Percentiles rank a stretch among this genome's conserved stretches.
These are phyloP conservation scores for Formica selysi DNA, from an alignment of 1,140 invertebrate genomes.

Conservation along the genomic window DNA sequence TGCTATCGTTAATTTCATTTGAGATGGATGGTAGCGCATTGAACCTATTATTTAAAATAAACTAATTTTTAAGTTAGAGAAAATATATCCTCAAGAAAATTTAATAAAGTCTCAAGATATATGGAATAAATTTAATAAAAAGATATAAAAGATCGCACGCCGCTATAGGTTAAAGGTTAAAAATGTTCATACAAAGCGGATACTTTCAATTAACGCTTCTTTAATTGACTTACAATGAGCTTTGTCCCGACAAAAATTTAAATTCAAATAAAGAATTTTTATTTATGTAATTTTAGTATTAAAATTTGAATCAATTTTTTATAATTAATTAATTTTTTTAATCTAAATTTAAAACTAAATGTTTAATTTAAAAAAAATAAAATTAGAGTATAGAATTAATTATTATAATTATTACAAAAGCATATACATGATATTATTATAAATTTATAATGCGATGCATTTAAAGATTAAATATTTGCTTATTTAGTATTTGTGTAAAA, in stretches of 20 bases:
- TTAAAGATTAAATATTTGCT: not conserved
- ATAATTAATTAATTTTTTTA: not conserved
- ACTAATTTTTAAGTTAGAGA: no score
- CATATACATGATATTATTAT: not conserved
- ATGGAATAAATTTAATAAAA: constrained; percentile 40
- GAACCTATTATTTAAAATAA: constrained; percentile 1
- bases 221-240: not conserved
- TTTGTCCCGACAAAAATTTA: constrained; percentile 4
- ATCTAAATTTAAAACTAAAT: not conserved
- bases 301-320: not conserved
- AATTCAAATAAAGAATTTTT: constrained; percentile 9
- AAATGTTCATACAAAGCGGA: constrained; percentile 1
- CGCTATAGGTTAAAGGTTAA: constrained; percentile 4
- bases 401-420: not conserved
- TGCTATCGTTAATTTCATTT: not conserved
- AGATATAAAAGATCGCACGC: not conserved
- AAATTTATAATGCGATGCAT: not conserved
- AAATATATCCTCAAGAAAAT: constrained; percentile 14
- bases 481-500: not conserved
- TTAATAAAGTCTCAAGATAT: constrained; percentile 15
- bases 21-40: not conserved
- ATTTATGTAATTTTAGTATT: not conserved
- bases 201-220: constrained; percentile 27
- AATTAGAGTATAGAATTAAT: not conserved
- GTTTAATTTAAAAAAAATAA: not conserved